phyloP scores from a whole-genome alignment of 2,797 vertebrate genomes.

The Propithecus perrieri region DNA sequence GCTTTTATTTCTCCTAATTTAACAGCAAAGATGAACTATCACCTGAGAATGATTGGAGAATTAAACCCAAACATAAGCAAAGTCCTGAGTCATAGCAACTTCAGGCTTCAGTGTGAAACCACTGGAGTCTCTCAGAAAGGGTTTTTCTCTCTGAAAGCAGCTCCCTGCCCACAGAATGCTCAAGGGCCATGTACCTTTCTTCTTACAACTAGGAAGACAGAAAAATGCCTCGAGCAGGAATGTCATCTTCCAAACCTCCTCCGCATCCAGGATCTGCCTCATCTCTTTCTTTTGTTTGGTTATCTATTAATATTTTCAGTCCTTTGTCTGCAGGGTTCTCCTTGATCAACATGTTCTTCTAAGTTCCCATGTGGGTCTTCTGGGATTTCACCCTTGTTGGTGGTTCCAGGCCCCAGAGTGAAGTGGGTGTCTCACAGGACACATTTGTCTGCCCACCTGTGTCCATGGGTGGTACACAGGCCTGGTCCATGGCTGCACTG shows the following conservation, averaged over 20 bases:
- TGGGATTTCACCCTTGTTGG: fast-evolving
- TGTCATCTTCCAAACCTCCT: neutral
- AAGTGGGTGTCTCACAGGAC: fast-evolving
- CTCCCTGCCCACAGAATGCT: neutral
- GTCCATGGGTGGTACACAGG: neutral
- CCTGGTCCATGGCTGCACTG: neutral
- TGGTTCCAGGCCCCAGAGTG: fast-evolving
- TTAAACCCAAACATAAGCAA: neutral
- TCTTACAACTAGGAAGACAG: neutral
- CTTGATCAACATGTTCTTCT: fast-evolving
- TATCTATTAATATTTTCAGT: neutral
- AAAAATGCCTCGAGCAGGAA: neutral
- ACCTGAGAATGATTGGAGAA: neutral
- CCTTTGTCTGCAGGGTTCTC: neutral
- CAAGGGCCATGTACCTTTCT: neutral
- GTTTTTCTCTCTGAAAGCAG: neutral
- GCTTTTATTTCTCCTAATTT: neutral
- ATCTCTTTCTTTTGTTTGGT: neutral
- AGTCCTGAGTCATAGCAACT: neutral
- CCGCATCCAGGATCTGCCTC: fast-evolving
- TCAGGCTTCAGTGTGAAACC: neutral
- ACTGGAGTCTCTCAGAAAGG: neutral
- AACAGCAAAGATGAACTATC: neutral
- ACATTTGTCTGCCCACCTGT: neutral
- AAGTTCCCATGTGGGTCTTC: fast-evolving